Evolutionary conservation across 2,888 invertebrate genomes (phyloP).

Genomic region (Ptychoptera albimana): DNA sequence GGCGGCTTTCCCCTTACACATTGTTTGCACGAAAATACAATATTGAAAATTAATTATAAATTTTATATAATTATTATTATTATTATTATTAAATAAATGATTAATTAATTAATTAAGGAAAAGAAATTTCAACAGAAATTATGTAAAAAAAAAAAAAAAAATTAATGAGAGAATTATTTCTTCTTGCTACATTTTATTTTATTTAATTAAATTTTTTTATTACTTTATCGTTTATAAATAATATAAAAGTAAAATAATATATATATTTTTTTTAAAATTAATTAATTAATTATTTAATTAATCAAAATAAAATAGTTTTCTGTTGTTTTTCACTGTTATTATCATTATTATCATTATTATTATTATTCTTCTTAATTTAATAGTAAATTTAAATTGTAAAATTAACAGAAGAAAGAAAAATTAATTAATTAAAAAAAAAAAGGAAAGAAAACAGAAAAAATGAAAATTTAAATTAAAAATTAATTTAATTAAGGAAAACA

Average conservation of each 20-base stretch:
- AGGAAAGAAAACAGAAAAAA: neutral
- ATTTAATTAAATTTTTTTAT: neutral
- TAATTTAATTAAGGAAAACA: neutral
- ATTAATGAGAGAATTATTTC: slow-evolving; percentile 17
- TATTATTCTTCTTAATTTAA: too few relatives aligned
- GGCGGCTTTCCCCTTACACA: slow-evolving; percentile 27
- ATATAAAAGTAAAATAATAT: too few relatives aligned
- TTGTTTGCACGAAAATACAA: slow-evolving; percentile 28
- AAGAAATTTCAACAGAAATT: slow-evolving; percentile 10
- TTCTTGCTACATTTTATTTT: neutral
- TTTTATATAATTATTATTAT: slow-evolving; percentile 18
- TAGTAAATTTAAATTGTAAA: too few relatives aligned
- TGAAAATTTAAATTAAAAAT: neutral
- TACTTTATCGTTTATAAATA: neutral
- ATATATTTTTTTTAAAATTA: too few relatives aligned
- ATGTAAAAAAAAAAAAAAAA: slow-evolving; percentile 13
- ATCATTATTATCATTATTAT: too few relatives aligned
- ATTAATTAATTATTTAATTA: too few relatives aligned
- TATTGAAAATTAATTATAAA: slow-evolving; percentile 4
- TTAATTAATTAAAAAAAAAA: neutral
- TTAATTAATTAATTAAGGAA: slow-evolving; percentile 7
- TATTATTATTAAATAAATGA: slow-evolving; percentile 13
- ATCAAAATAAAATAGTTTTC: too few relatives aligned
- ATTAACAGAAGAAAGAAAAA: too few relatives aligned
- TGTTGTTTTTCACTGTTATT: too few relatives aligned